phyloP scores from a whole-genome alignment of 2,113 vertebrate genomes.

The Vicugna pacos region DNA sequence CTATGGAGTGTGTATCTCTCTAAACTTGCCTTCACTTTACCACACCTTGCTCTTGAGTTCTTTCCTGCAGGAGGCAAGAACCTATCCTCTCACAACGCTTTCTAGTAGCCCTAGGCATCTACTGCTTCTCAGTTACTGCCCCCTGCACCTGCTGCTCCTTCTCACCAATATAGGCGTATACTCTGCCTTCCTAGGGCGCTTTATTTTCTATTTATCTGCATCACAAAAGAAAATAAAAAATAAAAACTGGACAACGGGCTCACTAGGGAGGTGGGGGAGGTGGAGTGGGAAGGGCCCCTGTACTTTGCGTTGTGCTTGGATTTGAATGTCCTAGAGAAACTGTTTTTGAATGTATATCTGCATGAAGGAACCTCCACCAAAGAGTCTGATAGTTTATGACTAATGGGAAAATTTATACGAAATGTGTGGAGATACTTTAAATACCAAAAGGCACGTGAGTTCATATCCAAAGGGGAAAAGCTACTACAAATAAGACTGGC shows the following conservation, averaged over 20 bases:
- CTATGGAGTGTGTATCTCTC: too few relatives aligned
- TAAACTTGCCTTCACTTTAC: too few relatives aligned
- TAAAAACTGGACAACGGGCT: not conserved
- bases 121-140: not conserved
- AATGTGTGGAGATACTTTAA: not conserved
- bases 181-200: not conserved
- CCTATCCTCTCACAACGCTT: not conserved
- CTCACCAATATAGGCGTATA: not conserved
- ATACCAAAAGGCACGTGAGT: not conserved
- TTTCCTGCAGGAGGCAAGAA: too few relatives aligned
- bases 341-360: not conserved
- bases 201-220: not conserved
- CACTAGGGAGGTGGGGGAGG: accelerated
- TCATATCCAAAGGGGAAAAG: not conserved
- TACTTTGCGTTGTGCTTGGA: not conserved
- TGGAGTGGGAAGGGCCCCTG: not conserved
- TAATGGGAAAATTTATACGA: not conserved
- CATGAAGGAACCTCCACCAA: not conserved
- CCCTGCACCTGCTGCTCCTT: not conserved
- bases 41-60: too few relatives aligned
- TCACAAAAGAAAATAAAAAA: not conserved
- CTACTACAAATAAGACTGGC: not conserved
- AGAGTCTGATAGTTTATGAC: not conserved
- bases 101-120: not conserved
- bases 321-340: not conserved